Evolutionary conservation across 1,140 invertebrate species (phyloP), one percentile per base, ranked within the genome.

Genomic region (Procambarus clarkii): DNA sequence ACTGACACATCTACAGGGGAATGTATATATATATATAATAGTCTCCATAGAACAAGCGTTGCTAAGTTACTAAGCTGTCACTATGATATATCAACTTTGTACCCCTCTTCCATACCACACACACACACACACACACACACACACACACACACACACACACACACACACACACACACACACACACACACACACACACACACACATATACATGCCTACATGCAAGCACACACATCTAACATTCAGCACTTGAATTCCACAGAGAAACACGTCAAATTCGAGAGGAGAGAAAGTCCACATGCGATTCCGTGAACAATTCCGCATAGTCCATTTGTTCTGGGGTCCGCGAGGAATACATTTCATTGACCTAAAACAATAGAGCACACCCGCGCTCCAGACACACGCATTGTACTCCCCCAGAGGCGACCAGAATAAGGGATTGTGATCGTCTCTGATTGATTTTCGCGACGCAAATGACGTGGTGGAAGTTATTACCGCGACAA

Each of bases 261-360:
- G 80, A 88, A 82, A 88, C 78, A 48, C 45, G 45, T 71, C 87
- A 58, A 46, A 82, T 82, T 46, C 4, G n/a, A 74, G 60, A 48
- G 15, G 60, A 64, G 60, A 9, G 78, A 88, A 88, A 88, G n/a
- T 74, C 18, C 58, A 45, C 78, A n/a, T 45, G 15, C 21, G 78
- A 88, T 82, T 58, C 69, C 60, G 87, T 88, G 87, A 88, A 88
- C 87, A 88, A 88, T 76, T 74, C 87, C 87, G 48, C 87, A 88
- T 82, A 88, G 78, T 88, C 79, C 87, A 88, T 88, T 88, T 88
- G 87, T 88, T 48, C 48, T 58, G 24, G 50, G 78, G 87, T 88
- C 87, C 87, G 71, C 79, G 64, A 88, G 87, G 87, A 88, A 88
- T 88, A 88, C 87, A 88, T 88, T 88, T 88, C 79, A 88, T 88